Conservation (phyloP, 2,797 vertebrate species). For the Myotis daubentonii region DNA sequence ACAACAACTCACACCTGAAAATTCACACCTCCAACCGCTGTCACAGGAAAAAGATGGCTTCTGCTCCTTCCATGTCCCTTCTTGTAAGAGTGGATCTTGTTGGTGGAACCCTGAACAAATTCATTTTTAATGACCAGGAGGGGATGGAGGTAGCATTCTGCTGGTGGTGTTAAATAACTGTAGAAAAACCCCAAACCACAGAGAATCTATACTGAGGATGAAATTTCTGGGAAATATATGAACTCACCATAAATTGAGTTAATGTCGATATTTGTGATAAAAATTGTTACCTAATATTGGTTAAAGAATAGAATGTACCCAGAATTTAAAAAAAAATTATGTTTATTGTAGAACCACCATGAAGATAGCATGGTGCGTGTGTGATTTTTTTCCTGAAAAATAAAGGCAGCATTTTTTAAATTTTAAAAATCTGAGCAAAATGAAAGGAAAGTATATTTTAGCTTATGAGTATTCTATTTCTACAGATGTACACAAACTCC, state of each 20-base stretch:
- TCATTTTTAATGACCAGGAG: background rate
- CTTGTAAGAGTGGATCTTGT: background rate
- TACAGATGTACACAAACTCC: background rate
- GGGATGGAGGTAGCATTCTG: background rate
- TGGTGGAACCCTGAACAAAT: background rate
- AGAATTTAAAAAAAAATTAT: background rate
- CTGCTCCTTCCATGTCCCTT: background rate
- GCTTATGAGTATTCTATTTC: background rate
- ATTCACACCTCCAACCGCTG: background rate
- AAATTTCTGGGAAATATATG: background rate
- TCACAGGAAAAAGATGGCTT: background rate
- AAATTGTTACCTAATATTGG: background rate
- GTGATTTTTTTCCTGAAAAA: background rate
- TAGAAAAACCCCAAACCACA: background rate
- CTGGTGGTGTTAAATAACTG: background rate
- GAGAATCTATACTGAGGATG: background rate
- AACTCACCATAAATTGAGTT: background rate
- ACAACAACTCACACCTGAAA: background rate
- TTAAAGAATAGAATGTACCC: background rate
- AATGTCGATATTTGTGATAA: background rate
- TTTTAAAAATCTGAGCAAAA: background rate
- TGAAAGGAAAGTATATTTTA: constrained; percentile 4
- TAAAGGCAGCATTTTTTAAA: background rate
- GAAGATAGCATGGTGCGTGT: background rate
- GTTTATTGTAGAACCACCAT: background rate